Evolutionary conservation across 2,113 vertebrate species (phyloP).

Genomic region (human): GRCh38 chr12:78542501-78543000

Average conservation of each 20-base stretch:
- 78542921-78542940: neutral
- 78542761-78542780: slow-evolving; percentile 9
- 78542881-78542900: neutral
- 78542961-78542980: no score
- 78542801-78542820: neutral
- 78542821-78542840: neutral
- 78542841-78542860: neutral
- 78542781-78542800: neutral
- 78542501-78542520: neutral
- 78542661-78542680: neutral
- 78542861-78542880: neutral
- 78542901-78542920: neutral
- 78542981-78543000: no score
- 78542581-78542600: neutral
- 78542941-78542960: no score
- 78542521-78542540: neutral
- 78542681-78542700: neutral
- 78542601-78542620: neutral
- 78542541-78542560: neutral
- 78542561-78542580: neutral
- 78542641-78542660: neutral
- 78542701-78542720: neutral
- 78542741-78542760: neutral
- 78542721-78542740: neutral
- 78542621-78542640: neutral